Evolutionary conservation across 2,113 vertebrate genomes (phyloP).

Genomic region (Mesembrinibis cayennensis): DNA sequence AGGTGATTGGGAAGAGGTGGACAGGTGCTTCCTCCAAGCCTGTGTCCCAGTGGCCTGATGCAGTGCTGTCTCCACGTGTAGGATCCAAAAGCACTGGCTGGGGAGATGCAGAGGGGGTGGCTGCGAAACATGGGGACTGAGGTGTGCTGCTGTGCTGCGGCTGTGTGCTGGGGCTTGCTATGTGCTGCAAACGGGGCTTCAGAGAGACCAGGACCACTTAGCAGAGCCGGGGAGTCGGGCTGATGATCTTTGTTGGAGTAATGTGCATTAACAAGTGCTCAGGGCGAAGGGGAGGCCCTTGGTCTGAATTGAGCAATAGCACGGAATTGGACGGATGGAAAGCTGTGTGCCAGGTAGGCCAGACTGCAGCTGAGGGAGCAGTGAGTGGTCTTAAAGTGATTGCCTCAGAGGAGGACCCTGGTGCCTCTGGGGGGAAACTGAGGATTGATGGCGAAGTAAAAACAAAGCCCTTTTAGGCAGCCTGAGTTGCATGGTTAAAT

Average conservation of each 20-base stretch:
- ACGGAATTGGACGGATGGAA: background rate
- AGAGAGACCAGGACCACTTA: background rate
- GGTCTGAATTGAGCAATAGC: background rate
- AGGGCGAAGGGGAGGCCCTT: background rate
- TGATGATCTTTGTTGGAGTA: background rate
- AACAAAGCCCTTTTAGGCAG: background rate
- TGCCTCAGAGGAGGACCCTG: background rate
- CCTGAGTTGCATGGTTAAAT: background rate
- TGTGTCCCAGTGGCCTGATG: rapidly evolving
- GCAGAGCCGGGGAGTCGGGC: background rate
- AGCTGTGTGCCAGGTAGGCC: background rate
- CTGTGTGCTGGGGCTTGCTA: background rate
- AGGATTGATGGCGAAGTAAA: background rate
- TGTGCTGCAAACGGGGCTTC: background rate
- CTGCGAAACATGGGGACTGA: background rate
- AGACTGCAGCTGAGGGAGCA: background rate
- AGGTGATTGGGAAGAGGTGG: background rate
- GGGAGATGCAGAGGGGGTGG: background rate
- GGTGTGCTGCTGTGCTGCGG: background rate
- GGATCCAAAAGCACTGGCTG: background rate
- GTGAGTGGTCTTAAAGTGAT: background rate
- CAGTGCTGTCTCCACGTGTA: background rate
- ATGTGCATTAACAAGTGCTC: background rate
- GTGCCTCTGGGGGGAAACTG: background rate
- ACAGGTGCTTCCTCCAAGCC: background rate